Evolutionary conservation across 2,797 vertebrate genomes (phyloP).

Genomic region (Parauchenoglanis punctatus): DNA sequence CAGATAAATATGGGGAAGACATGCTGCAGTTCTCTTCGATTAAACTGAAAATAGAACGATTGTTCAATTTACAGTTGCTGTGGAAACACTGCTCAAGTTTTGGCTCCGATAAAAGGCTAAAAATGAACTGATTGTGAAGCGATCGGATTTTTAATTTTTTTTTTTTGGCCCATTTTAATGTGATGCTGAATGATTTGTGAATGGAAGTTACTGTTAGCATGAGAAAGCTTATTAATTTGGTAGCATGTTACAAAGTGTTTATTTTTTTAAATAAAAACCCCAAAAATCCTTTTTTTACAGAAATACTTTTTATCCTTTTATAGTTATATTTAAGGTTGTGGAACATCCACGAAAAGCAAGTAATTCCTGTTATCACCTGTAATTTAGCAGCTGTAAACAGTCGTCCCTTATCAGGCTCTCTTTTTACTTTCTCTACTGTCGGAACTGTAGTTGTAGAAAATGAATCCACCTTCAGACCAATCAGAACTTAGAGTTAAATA

Average conservation of each 20-base stretch:
- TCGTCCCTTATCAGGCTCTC: background rate
- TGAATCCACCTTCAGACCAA: background rate
- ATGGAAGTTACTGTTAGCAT: background rate
- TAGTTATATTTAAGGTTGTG: background rate
- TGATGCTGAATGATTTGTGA: background rate
- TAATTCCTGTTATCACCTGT: background rate
- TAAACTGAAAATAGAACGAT: conserved; percentile 49
- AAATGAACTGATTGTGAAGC: background rate
- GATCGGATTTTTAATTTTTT: no score
- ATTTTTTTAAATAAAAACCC: background rate
- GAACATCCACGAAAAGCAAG: background rate
- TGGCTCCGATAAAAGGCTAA: conserved; percentile 1
- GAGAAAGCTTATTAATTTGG: background rate
- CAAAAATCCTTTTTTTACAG: no score
- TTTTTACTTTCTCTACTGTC: background rate
- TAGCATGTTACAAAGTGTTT: background rate
- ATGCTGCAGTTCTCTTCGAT: conserved; percentile 59
- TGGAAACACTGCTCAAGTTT: conserved; percentile 14
- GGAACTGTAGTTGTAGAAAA: background rate
- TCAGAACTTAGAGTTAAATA: background rate
- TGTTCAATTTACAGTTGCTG: conserved; percentile 32
- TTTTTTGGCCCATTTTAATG: background rate
- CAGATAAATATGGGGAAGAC: conserved; percentile 70
- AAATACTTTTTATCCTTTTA: background rate
- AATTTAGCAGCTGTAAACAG: background rate